Evolutionary conservation across 1,140 invertebrate species (phyloP), one percentile per base, ranked within the genome.

Genomic region (Drosophila chauvacae): DNA sequence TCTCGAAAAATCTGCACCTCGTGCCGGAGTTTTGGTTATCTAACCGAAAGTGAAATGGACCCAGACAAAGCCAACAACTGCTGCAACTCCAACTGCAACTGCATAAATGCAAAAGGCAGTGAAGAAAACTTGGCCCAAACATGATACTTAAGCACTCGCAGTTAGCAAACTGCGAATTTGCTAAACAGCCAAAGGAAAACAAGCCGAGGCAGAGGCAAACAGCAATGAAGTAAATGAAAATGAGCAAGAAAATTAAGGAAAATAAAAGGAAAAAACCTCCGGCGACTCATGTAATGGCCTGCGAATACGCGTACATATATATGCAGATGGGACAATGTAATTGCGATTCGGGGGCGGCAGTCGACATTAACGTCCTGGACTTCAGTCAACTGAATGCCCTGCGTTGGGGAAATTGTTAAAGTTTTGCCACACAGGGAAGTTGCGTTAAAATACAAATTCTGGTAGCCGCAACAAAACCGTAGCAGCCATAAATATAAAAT

Each of bases 151-250:
- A 70, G 72, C 64, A 74, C 42, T 80, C 59, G 81, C 42, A 77
- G 77, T 84, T 88, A 90, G 83, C 84, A 88, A 90, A 84, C 84
- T 90, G 84, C 69, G 80, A 88, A 88, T 80, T 88, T 88, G 80
- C 71, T 81, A 90, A 87, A 80, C 77, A 71, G 51, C 65, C 63
- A 84, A 65, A 68, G 50, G 62, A 66, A 87, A 56, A 56, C 53
- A 56, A 39, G 35, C 53, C 53, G 35, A 9, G 35, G 53, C 53
- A 7, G 37, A 39, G 56, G 53, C 51, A 84, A 88, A 77, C 71
- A 77, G 71, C 75, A 61, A 64, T 51, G 53, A 48, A 61, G 55
- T 73, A 81, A 81, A 68, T 48, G 66, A 65, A 69, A 75, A 72
- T 44, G 41, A 73, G 73, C 77, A 72, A 33, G 62, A 72, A 55